Conservation (phyloP, 2,888 invertebrate genomes). For the Tineola bisselliella region DNA sequence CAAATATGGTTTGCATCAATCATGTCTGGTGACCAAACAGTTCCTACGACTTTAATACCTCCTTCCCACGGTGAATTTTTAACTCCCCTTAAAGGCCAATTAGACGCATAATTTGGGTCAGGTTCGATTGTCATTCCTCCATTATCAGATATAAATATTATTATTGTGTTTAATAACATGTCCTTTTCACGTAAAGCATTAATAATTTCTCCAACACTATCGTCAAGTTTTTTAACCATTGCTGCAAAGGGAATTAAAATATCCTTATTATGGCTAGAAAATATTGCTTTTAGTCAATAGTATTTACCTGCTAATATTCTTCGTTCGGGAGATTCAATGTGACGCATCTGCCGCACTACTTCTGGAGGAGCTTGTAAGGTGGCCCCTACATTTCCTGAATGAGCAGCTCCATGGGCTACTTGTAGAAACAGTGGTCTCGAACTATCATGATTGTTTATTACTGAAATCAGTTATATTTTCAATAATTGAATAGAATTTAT, state of each 20-base stretch:
- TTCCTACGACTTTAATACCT: slow-evolving; percentile 76
- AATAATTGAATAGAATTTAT: too few species aligned
- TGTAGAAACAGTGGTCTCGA: slow-evolving; percentile 75
- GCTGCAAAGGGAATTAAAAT: slow-evolving; percentile 48
- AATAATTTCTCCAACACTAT: slow-evolving; percentile 80
- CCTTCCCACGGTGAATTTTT: slow-evolving; percentile 80
- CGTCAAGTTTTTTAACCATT: slow-evolving; percentile 82
- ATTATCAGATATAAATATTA: slow-evolving; percentile 86
- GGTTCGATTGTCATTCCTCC: slow-evolving; percentile 75
- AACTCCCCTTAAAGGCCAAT: slow-evolving; percentile 75
- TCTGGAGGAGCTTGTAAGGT: slow-evolving; percentile 72
- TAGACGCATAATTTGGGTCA: slow-evolving; percentile 74
- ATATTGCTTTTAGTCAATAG: not conserved
- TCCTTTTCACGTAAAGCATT: slow-evolving; percentile 67
- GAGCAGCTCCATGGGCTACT: slow-evolving; percentile 76
- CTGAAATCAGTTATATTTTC: too few species aligned
- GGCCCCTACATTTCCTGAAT: slow-evolving; percentile 72
- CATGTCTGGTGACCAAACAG: slow-evolving; percentile 70
- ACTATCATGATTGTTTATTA: slow-evolving; percentile 58
- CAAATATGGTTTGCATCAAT: slow-evolving; percentile 51
- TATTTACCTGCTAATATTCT: slow-evolving; percentile 71
- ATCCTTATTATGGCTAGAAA: not conserved
- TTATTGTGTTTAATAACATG: slow-evolving; percentile 78
- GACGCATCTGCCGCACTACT: slow-evolving; percentile 67
- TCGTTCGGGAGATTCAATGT: slow-evolving; percentile 70